Conservation (phyloP, 1,140 invertebrate species). For the Bilobella aurantiaca region DNA sequence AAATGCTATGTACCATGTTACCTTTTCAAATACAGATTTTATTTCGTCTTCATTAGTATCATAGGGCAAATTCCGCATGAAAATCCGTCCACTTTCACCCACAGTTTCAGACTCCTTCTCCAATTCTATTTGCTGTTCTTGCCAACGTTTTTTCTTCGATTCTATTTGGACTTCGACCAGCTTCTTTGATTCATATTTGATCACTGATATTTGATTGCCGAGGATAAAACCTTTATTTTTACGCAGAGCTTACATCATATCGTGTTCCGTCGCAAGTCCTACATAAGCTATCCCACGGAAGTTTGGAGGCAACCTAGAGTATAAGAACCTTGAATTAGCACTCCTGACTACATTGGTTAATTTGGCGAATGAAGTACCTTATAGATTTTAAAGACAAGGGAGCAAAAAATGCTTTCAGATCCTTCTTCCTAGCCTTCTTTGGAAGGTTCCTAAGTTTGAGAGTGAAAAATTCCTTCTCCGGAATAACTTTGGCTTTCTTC, state of each 20-base stretch:
- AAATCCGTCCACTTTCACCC: constrained; percentile 84
- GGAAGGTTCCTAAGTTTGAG: constrained; percentile 53
- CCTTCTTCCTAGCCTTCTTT: constrained; percentile 61
- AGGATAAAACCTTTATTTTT: constrained; percentile 67
- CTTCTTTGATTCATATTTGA: constrained; percentile 36
- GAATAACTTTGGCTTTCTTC: constrained; percentile 12
- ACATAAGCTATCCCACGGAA: constrained; percentile 79
- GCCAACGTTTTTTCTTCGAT: constrained; percentile 45
- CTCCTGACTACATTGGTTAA: too few species aligned
- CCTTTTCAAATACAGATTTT: constrained; percentile 74
- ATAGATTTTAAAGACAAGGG: constrained; percentile 67
- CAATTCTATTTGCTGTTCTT: constrained; percentile 55
- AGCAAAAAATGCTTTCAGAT: constrained; percentile 72
- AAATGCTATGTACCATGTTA: constrained; percentile 39
- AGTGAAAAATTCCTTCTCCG: constrained; percentile 38
- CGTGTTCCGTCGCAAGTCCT: constrained; percentile 71
- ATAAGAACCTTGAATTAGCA: not conserved
- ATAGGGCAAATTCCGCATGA: constrained; percentile 87
- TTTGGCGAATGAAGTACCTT: constrained; percentile 34
- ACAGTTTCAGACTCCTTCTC: constrained; percentile 64
- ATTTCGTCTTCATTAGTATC: constrained; percentile 78
- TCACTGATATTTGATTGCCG: constrained; percentile 41
- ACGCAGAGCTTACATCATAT: constrained; percentile 65
- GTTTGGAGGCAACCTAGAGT: constrained; percentile 57
- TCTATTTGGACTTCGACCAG: constrained; percentile 38